Percentiles rank a stretch among this genome's conserved stretches.
Conservation (phyloP, 2,888 invertebrate genomes). For the Mesorhabditis sp. region DNA sequence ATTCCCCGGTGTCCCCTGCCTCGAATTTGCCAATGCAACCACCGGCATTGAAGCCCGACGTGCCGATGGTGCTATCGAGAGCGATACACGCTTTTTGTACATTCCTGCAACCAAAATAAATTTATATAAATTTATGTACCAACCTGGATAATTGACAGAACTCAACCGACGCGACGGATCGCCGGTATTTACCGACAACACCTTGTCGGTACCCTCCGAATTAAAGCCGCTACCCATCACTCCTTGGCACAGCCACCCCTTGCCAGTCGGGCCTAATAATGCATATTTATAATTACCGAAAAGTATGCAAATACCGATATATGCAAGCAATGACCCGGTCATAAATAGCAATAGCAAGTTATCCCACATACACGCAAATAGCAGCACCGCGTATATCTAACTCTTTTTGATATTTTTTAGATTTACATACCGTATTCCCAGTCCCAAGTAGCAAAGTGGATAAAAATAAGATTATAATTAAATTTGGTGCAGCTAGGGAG, state of each 20-base stretch:
- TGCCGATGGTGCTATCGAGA: slow-evolving; percentile 4
- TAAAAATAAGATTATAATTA: background rate
- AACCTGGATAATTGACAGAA: background rate
- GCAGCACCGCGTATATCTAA: slow-evolving; percentile 1
- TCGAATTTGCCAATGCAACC: background rate
- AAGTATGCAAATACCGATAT: background rate
- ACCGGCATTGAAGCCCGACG: background rate
- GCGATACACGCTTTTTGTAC: background rate
- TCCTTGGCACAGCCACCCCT: background rate
- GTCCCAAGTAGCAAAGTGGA: background rate
- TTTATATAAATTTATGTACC: background rate
- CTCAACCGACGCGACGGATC: background rate
- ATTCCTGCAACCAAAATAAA: background rate
- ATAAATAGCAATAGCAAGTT: background rate
- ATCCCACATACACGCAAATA: background rate
- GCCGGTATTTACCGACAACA: background rate
- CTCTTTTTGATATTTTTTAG: background rate
- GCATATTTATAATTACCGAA: background rate
- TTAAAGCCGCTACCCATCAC: background rate
- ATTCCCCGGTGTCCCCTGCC: background rate
- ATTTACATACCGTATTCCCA: background rate
- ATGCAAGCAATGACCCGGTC: background rate
- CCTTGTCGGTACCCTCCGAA: background rate
- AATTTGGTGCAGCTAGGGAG: background rate
- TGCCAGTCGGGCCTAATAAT: slow-evolving; percentile 1